Evolutionary conservation across 92 coral and sea anemone species (phyloP).

Genomic region (Parazoanthus darwini): DNA sequence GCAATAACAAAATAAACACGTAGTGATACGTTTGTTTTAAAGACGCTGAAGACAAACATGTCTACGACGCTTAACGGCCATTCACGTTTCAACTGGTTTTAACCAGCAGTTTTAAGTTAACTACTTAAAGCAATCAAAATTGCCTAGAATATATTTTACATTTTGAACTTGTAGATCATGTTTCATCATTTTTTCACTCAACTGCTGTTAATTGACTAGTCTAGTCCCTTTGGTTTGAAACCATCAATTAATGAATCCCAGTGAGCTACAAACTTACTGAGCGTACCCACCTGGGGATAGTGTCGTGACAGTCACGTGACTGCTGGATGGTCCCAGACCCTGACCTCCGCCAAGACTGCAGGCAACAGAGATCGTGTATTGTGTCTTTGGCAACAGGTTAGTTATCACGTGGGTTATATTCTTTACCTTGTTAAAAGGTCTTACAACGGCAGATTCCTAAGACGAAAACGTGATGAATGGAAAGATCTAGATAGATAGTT

Average conservation of each 20-base stretch:
- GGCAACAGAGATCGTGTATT: constrained; percentile 3
- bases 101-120: no score
- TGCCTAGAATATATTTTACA: no score
- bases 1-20: no score
- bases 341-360: background rate
- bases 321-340: background rate
- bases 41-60: no score
- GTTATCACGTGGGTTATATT: background rate
- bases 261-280: background rate
- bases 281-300: background rate
- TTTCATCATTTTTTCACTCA: no score
- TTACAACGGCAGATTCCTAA: background rate
- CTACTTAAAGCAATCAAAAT: no score
- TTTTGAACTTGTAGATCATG: no score
- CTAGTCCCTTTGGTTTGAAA: background rate
- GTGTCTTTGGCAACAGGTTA: background rate
- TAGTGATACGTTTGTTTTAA: no score
- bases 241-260: background rate
- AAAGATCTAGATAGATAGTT: no score
- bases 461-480: background rate
- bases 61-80: no score
- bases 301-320: background rate
- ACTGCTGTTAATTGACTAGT: background rate
- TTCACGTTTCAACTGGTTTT: no score
- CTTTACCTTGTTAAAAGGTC: background rate